Base-by-base conservation (phyloP, 2,113 vertebrate species). In the Zosterops pallidus region DNA sequence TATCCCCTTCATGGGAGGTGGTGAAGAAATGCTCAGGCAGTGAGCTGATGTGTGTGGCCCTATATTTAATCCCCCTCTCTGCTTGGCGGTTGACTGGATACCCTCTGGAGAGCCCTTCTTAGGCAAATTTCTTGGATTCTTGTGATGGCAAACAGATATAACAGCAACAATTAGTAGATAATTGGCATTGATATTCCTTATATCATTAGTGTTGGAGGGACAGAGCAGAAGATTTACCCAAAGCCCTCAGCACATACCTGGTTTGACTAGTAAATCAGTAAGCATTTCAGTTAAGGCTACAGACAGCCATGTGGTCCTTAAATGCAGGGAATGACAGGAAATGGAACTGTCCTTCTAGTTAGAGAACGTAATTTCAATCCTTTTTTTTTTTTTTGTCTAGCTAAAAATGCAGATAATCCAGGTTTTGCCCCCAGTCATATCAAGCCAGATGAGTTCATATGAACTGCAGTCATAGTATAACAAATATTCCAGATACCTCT, bases 21-120 rank as follows among this genome's bases (percentile, higher is more conserved):
- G n/a, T 33, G 53, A 49, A 88, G 44, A 86, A 88, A 62, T 57
- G 53, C 14, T 93, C 29, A 31, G 52, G 33, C 37, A 60, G 44
- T 23, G 42, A 68, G n/a, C 44, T 76, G 62, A 41, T 68, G 49
- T 55, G 46, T 80, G 79, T 72, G 86, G 79, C 42, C 83, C 25
- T 25, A 1, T 62, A 39, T 31, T 75, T 83, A 47, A 67, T 64
- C 5, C 1, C 1, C 6, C 16, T 64, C 21, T 1, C 0, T 56
- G 41, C 41, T 6, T 60, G 17, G 31, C 0, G 0, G 29, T 83
- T 4, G 11, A 10, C 41, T 5, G 3, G 26, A 10, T 44, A 22
- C 28, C 24, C 42, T 69, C 46, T 62, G 64, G 60, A 83, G 60
- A 89, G 15, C 59, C 14, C 47, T 64, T 91, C 55, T 46, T 65